Evolutionary conservation across 2,113 vertebrate genomes (phyloP).

Genomic region (human (Homo sapiens)): GRCh38 chr20:34216001-34216500

Average conservation of each 20-base stretch:
- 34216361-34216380: background rate
- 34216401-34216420: constrained; percentile 2
- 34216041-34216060: background rate
- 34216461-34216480: background rate
- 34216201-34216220: constrained; percentile 60
- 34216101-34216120: constrained; percentile 15
- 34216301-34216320: constrained; percentile 50
- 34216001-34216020: background rate
- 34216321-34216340: constrained; percentile 45
- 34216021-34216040: background rate
- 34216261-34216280: constrained; percentile 65
- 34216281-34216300: constrained; percentile 54
- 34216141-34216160: constrained; percentile 39
- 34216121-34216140: constrained; percentile 39
- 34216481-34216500: background rate
- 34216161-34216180: constrained; percentile 43
- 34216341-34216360: background rate
- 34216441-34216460: background rate
- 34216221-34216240: constrained; percentile 47
- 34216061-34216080: constrained; percentile 52
- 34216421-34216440: background rate
- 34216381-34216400: background rate
- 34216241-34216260: constrained; percentile 31
- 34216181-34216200: background rate
- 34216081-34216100: constrained; percentile 66